Evolutionary conservation across 1,140 invertebrate genomes (phyloP), one percentile per base, ranked within the genome.

Genomic region (Onthophagus taurus): DNA sequence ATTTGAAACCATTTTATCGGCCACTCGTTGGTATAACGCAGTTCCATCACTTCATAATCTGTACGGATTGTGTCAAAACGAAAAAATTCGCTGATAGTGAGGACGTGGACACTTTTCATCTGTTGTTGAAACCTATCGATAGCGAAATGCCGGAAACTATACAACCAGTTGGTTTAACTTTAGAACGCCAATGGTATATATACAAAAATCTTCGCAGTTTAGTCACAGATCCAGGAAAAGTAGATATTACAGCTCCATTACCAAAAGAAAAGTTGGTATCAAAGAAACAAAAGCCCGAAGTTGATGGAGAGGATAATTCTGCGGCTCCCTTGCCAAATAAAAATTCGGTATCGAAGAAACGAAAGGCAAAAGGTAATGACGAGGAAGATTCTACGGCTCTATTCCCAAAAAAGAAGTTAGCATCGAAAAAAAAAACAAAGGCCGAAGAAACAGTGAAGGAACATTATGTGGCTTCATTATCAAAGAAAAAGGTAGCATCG

Each of bases 71-170:
- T 26, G 6, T 26, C 6, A 26, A 26, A 26, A 26, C 23, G 6
- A 26, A 26, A 26, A 26, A 26, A 26, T 26, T 26, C n/a, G 23
- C 23, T 26, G 23, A 26, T n/a, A 26, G 23, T 26, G n/a, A 26
- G n/a, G 23, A 26, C n/a, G 23, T 26, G 6, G 23, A 26, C 6
- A 7, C 23, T 7, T 26, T 26, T 26, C 23, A 26, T 7, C 23
- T 26, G 23, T 26, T n/a, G n/a, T 26, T 26, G n/a, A 26, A 7
- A 6, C 23, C 23, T 7, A n/a, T 26, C n/a, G 23, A 26, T 26
- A n/a, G n/a, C 23, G n/a, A 6, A 6, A 26, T 26, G 23, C 23
- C 23, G 6, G 23, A 26, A 26, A 26, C n/a, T 26, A 26, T 26
- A 7, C 23, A 26, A 26, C 23, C 23, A 26, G 23, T 26, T n/a